Conservation (phyloP, 2,888 invertebrate species). For the Torymus aiolomorphi region DNA sequence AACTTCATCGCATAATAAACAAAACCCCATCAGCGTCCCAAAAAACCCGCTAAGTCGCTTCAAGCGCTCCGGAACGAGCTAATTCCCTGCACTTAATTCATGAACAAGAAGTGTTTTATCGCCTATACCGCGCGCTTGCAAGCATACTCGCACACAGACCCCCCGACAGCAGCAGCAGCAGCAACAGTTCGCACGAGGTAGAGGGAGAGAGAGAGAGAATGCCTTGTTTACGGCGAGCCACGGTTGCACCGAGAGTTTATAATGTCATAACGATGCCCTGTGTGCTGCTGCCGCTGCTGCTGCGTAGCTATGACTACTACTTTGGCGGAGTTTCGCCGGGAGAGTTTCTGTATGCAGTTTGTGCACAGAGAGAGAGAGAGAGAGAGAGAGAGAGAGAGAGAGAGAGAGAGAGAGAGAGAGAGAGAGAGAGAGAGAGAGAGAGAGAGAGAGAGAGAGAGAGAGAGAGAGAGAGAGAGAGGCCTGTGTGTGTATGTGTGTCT, state of each 20-base stretch:
- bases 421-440: too few relatives aligned
- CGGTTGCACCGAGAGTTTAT: conserved; percentile 24
- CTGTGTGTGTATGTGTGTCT: not conserved
- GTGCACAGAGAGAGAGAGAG: too few relatives aligned
- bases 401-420: too few relatives aligned
- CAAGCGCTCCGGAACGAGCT: too few relatives aligned
- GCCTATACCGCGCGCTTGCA: not conserved
- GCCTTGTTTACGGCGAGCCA: conserved; percentile 17
- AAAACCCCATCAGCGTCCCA: too few relatives aligned
- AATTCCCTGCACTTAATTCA: conserved; percentile 10
- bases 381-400: too few relatives aligned
- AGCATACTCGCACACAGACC: not conserved
- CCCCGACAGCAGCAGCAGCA: not conserved
- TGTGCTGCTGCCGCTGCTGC: not conserved
- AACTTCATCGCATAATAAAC: too few relatives aligned
- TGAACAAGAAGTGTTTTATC: conserved; percentile 11
- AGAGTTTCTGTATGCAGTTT: not conserved
- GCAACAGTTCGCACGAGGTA: not conserved
- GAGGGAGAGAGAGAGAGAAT: not conserved
- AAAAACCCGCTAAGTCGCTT: too few relatives aligned
- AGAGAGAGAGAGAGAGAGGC: too few relatives aligned
- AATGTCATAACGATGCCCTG: conserved; percentile 32
- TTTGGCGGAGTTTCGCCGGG: too few relatives aligned
- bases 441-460: too few relatives aligned
- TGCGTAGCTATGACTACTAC: too few relatives aligned